Evolutionary conservation across 2,113 vertebrate species (phyloP), one percentile per base, ranked within the genome.

Genomic region (Oryzias celebensis): DNA sequence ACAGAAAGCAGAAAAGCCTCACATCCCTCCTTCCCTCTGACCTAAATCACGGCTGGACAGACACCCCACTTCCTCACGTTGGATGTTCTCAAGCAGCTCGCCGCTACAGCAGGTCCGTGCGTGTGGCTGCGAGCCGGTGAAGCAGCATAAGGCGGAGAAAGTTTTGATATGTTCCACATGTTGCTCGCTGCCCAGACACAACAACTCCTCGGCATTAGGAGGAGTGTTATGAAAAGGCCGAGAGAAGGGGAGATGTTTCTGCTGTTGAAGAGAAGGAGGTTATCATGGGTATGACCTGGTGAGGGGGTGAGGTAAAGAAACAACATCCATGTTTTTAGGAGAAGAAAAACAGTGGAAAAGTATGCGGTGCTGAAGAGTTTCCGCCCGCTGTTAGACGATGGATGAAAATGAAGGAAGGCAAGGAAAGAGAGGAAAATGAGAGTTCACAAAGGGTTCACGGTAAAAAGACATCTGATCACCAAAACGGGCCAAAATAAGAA

Each of bases 31-130:
- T 81, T 87, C 80, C 82, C 78, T 80, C 70, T 77, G 85, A 85
- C 82, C 87, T 92, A 88, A 91, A 91, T 91, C 90, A 91, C 70
- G 64, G 77, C 74, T 83, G 89, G 82, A 88, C 83, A 75, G 79
- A 86, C 75, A 87, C 80, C 75, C 78, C 78, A 85, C 82, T 89
- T 91, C 88, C 88, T 91, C 81, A 71, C 54, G 5, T 70, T 81
- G 82, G 73, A 85, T 68, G 73, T 82, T 82, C 74, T 86, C 75
- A 84, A 65, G 67, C 78, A 54, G 71, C 0, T 50, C 78, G 36
- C 20, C 60, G 14, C 77, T 70, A 75, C 63, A 61, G 84, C 73
- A 80, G 75, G 79, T 55, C 15, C 15, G 55, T 26, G 60, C 47
- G 26, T 31, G 42, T 13, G 52, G 24, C 58, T 62, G 52, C 28